Base-by-base conservation (phyloP, 1,140 invertebrate species). In the Nymphalis io region DNA sequence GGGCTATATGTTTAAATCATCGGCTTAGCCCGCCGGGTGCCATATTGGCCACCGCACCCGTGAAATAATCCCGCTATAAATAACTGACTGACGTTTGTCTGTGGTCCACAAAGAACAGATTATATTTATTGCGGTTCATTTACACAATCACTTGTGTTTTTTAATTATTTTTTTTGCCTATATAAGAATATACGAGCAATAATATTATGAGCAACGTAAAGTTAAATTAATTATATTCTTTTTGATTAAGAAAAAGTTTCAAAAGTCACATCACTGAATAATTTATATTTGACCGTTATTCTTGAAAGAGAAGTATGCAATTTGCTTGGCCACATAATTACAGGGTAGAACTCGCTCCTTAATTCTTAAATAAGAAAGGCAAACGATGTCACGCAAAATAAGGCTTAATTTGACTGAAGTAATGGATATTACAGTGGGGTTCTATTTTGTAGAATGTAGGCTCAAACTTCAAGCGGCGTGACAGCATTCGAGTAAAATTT, bases 341-440 rank as follows among this genome's bases (percentile, higher is more conserved):
- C 61, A 78, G 74, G 48, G 59, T 68, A 62, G 61, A 75, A 76
- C 68, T 65, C 67, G 57, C 70, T 76, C 73, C 78, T 77, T 85
- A 83, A 85, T 84, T 84, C 76, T 79, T 78, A 85, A 84, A 80
- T 77, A 79, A 79, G 76, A 83, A 83, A 82, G 76, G 80, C 76
- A 80, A 84, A 84, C 75, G 79, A 76, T 80, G 81, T 85, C 83
- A 85, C 83, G 83, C 81, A 82, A 81, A 85, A 85, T 83, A 83
- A 83, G 77, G 76, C 81, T 83, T 83, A 85, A 85, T 85, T 83
- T 79, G 71, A 81, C 74, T 73, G 75, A 74, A 74, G 75, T 78
- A 84, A 83, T 83, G 78, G 74, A 81, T 81, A 79, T 78, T 78
- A 72, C 57, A 72, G 72, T 72, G 70, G 70, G 53, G 51, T 66